Conservation (phyloP, 2,888 invertebrate species). For the Lithophane socia region DNA sequence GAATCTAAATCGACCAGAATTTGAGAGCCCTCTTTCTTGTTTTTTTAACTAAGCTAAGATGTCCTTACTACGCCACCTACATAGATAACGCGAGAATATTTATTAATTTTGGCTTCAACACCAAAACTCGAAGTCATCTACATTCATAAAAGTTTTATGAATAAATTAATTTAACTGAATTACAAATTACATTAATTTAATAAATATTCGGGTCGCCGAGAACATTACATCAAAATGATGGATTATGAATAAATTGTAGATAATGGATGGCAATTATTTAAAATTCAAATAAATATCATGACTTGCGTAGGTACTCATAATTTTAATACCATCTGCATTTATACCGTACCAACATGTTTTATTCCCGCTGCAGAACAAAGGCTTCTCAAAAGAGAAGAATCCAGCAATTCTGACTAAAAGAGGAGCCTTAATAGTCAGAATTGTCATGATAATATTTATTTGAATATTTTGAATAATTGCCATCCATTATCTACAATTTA, state of each 20-base stretch:
- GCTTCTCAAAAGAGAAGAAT: background rate
- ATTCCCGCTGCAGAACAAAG: background rate
- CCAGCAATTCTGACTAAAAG: background rate
- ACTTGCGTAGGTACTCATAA: background rate
- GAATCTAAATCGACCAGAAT: background rate
- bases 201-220: slow-evolving; percentile 19
- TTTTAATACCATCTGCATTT: background rate
- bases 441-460: background rate
- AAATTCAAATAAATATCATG: background rate
- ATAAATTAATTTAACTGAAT: slow-evolving; percentile 43
- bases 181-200: slow-evolving; percentile 25
- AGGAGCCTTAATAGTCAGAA: no score
- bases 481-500: slow-evolving; percentile 9
- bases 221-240: slow-evolving; percentile 3
- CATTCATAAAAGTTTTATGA: slow-evolving; percentile 43
- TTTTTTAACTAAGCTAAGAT: background rate
- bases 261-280: slow-evolving; percentile 15
- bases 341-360: background rate
- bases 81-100: slow-evolving; percentile 11
- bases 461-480: slow-evolving; percentile 14
- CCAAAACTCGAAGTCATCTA: slow-evolving; percentile 28
- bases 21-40: background rate
- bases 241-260: slow-evolving; percentile 23
- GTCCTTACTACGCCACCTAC: background rate
- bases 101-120: slow-evolving; percentile 15